These are phyloP conservation scores for Scaptomyza flava DNA, from an alignment of 2,888 invertebrate species.

Conservation along the genomic window DNA sequence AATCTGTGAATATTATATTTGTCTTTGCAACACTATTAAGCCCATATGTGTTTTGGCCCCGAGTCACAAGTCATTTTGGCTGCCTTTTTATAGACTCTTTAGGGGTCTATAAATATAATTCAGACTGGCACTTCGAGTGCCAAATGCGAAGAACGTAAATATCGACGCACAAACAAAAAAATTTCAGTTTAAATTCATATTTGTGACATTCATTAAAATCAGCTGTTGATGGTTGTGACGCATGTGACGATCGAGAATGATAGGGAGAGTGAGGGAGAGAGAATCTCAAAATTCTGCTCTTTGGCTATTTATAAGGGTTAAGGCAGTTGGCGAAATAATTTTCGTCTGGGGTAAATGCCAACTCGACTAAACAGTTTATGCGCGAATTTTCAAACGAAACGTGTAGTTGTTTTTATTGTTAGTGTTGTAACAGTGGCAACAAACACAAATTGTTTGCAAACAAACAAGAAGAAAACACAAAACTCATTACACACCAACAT, in stretches of 20 bases:
- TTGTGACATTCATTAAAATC: slow-evolving; percentile 43
- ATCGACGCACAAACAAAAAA: slow-evolving; percentile 16
- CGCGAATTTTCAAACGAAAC: slow-evolving; percentile 59
- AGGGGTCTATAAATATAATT: slow-evolving; percentile 40
- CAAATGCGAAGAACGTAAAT: slow-evolving; percentile 51
- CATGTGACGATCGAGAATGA: slow-evolving; percentile 20
- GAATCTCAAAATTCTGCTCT: background rate
- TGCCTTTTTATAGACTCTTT: slow-evolving; percentile 7
- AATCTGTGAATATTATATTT: too few relatives aligned
- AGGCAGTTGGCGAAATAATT: slow-evolving; percentile 52
- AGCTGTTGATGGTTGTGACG: slow-evolving; percentile 63
- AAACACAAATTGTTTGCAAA: slow-evolving; percentile 38
- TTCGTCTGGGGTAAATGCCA: slow-evolving; percentile 30
- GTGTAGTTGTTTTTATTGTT: slow-evolving; percentile 46
- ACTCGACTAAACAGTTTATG: slow-evolving; percentile 62
- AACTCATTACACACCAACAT: slow-evolving; percentile 11
- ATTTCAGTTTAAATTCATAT: slow-evolving; percentile 38
- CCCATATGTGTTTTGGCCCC: background rate
- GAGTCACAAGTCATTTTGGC: slow-evolving; percentile 40
- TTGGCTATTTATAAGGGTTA: slow-evolving; percentile 71
- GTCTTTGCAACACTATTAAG: slow-evolving; percentile 5
- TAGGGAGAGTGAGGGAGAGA: slow-evolving; percentile 2
- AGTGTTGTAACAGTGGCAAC: slow-evolving; percentile 8
- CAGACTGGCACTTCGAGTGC: slow-evolving; percentile 40
- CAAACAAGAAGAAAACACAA: slow-evolving; percentile 11